phyloP scores from a whole-genome alignment of 92 coral and sea anemone genomes.

The Meandrina meandrites region DNA sequence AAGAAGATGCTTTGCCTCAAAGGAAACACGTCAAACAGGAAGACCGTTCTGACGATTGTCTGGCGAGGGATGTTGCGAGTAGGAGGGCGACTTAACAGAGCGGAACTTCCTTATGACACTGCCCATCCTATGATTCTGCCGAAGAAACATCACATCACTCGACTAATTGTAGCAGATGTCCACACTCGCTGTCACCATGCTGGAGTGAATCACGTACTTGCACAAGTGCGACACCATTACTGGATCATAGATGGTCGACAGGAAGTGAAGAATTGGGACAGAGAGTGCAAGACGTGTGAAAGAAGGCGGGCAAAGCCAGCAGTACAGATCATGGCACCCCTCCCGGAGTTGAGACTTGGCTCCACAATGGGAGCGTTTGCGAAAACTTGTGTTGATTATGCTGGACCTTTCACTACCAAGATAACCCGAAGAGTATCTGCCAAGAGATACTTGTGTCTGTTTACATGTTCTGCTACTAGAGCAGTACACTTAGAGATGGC shows the following conservation, averaged over 20 bases:
- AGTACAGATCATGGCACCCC: constrained; percentile 36
- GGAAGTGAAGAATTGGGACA: constrained; percentile 34
- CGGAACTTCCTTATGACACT: constrained; percentile 33
- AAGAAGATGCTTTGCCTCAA: constrained; percentile 47
- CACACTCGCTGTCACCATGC: constrained; percentile 33
- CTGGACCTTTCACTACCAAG: constrained; percentile 39
- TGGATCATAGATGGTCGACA: constrained; percentile 17
- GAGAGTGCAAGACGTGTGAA: constrained; percentile 7
- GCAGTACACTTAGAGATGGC: constrained; percentile 29
- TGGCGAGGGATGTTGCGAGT: constrained; percentile 23
- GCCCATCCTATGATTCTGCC: constrained; percentile 34
- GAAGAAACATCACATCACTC: constrained; percentile 39
- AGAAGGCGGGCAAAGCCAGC: constrained; percentile 14
- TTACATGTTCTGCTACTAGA: constrained; percentile 31
- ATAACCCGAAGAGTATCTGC: constrained; percentile 35
- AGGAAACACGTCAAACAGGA: constrained; percentile 4
- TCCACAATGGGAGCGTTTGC: constrained; percentile 43
- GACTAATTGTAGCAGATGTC: constrained; percentile 46
- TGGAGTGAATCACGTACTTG: constrained; percentile 52
- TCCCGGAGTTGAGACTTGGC: constrained; percentile 40
- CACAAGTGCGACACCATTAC: constrained; percentile 31
- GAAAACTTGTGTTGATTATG: constrained; percentile 26
- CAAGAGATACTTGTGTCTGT: constrained; percentile 26
- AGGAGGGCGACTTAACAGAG: constrained; percentile 34
- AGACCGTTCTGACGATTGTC: constrained; percentile 25